Conservation (phyloP, 2,888 invertebrate species). For the Drepana falcataria region DNA sequence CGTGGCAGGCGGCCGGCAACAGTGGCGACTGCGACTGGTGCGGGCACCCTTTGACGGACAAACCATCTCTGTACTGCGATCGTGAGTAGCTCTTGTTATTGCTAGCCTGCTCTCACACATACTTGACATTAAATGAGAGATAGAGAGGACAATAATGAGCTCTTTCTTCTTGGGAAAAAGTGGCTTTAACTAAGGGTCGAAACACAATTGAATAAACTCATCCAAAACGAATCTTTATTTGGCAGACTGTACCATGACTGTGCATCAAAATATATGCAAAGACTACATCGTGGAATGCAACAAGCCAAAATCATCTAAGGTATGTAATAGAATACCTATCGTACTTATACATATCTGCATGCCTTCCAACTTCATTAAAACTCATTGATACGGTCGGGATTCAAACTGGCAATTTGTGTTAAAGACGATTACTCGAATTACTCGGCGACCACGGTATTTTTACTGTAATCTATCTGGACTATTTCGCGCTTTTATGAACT, state of each 20-base stretch:
- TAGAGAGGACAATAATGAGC: too few relatives aligned
- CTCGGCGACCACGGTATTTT: too few relatives aligned
- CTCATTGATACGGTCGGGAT: too few relatives aligned
- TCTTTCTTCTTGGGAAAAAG: too few relatives aligned
- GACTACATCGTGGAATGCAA: conserved; percentile 92
- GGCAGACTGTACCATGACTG: conserved; percentile 90
- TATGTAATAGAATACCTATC: conserved; percentile 20
- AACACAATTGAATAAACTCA: too few relatives aligned
- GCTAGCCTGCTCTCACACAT: not conserved
- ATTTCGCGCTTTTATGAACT: too few relatives aligned
- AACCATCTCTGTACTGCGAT: conserved; percentile 90
- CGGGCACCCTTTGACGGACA: conserved; percentile 86
- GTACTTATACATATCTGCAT: not conserved
- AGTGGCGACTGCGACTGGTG: conserved; percentile 88
- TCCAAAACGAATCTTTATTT: not conserved
- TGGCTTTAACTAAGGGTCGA: too few relatives aligned
- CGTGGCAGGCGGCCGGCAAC: conserved; percentile 84
- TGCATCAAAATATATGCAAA: conserved; percentile 92
- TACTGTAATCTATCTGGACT: too few relatives aligned
- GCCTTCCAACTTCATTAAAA: not conserved
- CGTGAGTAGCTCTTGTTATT: conserved; percentile 66
- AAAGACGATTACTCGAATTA: too few relatives aligned
- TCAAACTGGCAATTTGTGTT: too few relatives aligned
- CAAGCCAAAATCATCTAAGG: conserved; percentile 83
- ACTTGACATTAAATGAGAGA: too few relatives aligned